phyloP scores from a whole-genome alignment of 2,113 vertebrate genomes.

The Telmatochromis bifrenatus region DNA sequence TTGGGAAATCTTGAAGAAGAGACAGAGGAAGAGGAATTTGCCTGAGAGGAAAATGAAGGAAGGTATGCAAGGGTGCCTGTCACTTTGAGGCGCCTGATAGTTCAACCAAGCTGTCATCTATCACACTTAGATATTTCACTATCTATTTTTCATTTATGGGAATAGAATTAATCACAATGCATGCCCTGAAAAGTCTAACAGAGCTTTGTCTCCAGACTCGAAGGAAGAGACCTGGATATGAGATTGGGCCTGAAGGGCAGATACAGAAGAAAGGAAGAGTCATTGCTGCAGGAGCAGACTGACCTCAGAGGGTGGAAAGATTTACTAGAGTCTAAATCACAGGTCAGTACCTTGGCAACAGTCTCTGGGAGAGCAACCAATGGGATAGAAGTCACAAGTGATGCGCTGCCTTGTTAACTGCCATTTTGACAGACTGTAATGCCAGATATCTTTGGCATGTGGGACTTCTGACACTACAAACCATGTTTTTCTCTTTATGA shows the following conservation, averaged over 20 bases:
- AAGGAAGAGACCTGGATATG: not conserved
- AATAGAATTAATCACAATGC: not conserved
- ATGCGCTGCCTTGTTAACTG: constrained; percentile 40
- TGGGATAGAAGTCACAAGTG: constrained; percentile 12
- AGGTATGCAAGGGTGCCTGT: constrained; percentile 57
- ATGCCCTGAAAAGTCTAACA: not conserved
- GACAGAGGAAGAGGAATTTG: constrained; percentile 72
- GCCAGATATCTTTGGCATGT: constrained; percentile 54
- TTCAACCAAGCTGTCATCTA: constrained; percentile 32
- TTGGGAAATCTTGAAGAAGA: constrained; percentile 4
- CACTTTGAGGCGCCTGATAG: constrained; percentile 56
- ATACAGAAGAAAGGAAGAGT: not conserved
- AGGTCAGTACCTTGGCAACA: constrained; percentile 39
- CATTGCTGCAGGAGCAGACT: constrained; percentile 1
- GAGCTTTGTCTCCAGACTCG: not conserved
- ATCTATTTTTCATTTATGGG: not conserved
- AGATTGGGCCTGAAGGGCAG: not conserved
- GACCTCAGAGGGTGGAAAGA: constrained; percentile 54
- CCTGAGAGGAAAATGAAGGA: constrained; percentile 75
- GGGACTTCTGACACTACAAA: constrained; percentile 44
- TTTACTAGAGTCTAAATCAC: constrained; percentile 64
- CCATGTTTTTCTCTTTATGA: constrained; percentile 5
- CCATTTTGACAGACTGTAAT: constrained; percentile 44
- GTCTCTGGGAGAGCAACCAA: constrained; percentile 26
- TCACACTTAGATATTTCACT: constrained; percentile 34